Conservation (phyloP, 2,113 vertebrate genomes). For the Eulacestoma nigropectus region DNA sequence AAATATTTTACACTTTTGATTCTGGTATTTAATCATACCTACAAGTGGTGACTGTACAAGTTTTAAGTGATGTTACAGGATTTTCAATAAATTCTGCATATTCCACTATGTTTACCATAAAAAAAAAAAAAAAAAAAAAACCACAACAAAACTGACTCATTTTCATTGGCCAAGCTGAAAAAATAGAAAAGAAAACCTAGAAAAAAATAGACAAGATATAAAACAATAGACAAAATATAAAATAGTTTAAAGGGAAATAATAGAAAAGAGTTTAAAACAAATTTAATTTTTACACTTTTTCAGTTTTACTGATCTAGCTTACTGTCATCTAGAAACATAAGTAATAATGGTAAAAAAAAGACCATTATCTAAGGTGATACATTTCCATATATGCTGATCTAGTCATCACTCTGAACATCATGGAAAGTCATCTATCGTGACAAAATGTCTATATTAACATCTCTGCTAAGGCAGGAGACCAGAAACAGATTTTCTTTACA, state of each 20-base stretch:
- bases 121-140: neutral
- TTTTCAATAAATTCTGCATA: neutral
- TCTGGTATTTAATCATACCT: neutral
- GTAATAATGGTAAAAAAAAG: neutral
- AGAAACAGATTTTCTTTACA: neutral
- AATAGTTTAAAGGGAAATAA: neutral
- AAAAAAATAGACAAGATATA: neutral
- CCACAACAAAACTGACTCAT: accelerated
- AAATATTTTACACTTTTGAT: neutral
- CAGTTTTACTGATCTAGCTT: neutral
- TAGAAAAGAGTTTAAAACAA: neutral
- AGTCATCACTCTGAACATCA: neutral
- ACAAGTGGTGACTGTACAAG: neutral
- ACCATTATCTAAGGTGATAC: neutral
- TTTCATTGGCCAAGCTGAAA: neutral
- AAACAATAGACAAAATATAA: neutral
- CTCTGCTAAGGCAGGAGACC: neutral
- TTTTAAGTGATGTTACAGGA: neutral
- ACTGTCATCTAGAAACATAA: neutral
- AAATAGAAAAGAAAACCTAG: neutral
- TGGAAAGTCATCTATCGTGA: neutral
- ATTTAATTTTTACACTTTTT: neutral
- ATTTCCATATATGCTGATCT: neutral
- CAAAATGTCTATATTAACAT: neutral
- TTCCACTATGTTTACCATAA: neutral